Conservation (phyloP, 1,140 invertebrate species). For the Diabrotica undecimpunctata region DNA sequence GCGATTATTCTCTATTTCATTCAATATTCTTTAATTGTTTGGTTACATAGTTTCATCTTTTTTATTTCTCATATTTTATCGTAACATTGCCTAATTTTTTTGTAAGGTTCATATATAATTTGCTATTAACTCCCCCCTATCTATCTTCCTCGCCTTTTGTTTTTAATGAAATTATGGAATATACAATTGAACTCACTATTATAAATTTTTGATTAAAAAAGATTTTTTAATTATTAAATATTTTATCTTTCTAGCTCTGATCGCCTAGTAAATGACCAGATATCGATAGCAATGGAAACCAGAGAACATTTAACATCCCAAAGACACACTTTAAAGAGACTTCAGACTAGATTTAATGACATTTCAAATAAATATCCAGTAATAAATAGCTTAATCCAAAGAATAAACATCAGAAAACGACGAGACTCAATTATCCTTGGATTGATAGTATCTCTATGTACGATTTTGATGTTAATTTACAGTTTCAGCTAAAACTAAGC, state of each 20-base stretch:
- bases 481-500: constrained; percentile 55
- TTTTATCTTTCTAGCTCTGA: constrained; percentile 71
- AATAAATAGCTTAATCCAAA: constrained; percentile 85
- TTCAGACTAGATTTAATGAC: constrained; percentile 90
- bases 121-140: no score
- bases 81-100: no score
- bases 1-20: no score
- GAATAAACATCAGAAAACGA: constrained; percentile 88
- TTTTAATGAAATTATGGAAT: no score
- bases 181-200: no score
- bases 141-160: no score
- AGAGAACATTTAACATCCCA: constrained; percentile 87
- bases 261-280: constrained; percentile 91
- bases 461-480: constrained; percentile 82
- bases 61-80: no score
- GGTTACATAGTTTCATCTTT: no score
- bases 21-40: no score
- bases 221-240: no score
- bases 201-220: no score
- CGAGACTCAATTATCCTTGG: constrained; percentile 89
- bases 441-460: constrained; percentile 77
- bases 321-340: constrained; percentile 79
- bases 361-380: constrained; percentile 87
- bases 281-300: constrained; percentile 93
- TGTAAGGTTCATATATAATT: no score